Percentiles rank a stretch among this genome's conserved stretches.
Conservation (phyloP, 2,113 vertebrate species). For the Synodontis membranacea region DNA sequence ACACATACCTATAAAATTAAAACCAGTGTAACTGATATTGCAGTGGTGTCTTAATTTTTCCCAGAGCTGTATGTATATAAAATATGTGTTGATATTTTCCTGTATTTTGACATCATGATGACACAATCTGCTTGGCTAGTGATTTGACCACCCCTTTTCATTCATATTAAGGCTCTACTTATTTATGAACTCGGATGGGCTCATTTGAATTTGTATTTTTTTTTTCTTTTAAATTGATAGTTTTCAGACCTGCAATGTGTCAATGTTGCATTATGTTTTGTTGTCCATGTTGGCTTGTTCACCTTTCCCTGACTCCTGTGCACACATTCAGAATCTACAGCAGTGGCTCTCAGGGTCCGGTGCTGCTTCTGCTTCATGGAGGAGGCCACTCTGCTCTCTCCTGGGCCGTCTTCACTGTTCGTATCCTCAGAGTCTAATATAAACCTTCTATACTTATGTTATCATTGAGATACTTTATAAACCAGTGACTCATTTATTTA, state of each 20-base stretch:
- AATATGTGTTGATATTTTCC: not conserved
- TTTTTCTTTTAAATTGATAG: too few species aligned
- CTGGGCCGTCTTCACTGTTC: constrained; percentile 97
- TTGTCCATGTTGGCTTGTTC: constrained; percentile 11
- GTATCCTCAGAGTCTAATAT: constrained; percentile 49
- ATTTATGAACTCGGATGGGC: not conserved
- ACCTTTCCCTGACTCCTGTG: constrained; percentile 77
- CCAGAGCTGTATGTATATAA: too few species aligned
- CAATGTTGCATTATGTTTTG: not conserved
- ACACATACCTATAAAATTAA: too few species aligned
- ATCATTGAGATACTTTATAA: not conserved
- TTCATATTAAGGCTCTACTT: not conserved
- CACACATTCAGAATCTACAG: constrained; percentile 98
- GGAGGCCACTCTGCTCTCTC: constrained; percentile 98
- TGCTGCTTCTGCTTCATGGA: constrained; percentile 89
- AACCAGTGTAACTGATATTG: too few species aligned
- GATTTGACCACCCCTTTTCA: not conserved
- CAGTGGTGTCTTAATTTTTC: too few species aligned
- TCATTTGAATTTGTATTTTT: not conserved
- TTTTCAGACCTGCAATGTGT: not conserved
- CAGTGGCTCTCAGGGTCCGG: constrained; percentile 89
- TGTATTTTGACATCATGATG: too few species aligned
- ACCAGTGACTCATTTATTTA: not conserved
- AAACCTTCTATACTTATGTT: not conserved
- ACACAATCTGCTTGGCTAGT: not conserved